Base-by-base conservation (phyloP, 1,140 invertebrate species). In the Drosophila sturtevanti region DNA sequence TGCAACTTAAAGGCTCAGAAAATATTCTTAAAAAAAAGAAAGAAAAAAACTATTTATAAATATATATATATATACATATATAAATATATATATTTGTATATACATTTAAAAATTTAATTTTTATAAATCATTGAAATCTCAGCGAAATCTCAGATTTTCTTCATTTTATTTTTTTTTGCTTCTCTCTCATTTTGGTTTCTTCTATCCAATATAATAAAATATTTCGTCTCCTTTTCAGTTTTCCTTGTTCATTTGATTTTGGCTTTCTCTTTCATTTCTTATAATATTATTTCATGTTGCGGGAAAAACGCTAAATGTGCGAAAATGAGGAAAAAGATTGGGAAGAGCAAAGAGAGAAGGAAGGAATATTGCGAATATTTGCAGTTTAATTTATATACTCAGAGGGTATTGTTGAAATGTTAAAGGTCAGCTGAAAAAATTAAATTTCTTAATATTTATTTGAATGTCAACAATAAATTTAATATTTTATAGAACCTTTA, bases 121-220 rank as follows among this genome's bases (percentile, higher is more conserved):
- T 70, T 66, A 78, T 78, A 63, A 78, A 78, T 67, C 72, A 75
- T 41, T 78, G 59, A 78, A 75, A 78, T 78, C 63, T 66, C 63
- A 63, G 75, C 24, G 22, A 44, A 70, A 77, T 71, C 70, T 75
- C 75, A 74, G 44, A 59, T 68, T 77, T 70, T 54, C 52, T 48
- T 51, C 61, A 48, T 56, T 65, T 34, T 18, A n/a, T 67, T 78
- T 60, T 66, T 66, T 35, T 63, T 59, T 12, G 18, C 18, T 18
- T 18, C 1, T 1, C 12, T 18, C 9, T 14, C 9, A 1, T 37
- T 37, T 37, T 1, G 11, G 2, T 37, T n/a, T 38, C 37, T 38
- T 38, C n/a, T n/a, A n/a, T n/a, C n/a, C n/a, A n/a, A n/a, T n/a
- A n/a, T n/a, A n/a, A n/a, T n/a, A n/a, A n/a, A n/a, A n/a, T n/a